Evolutionary conservation across 2,113 vertebrate species (phyloP), one percentile per base, ranked within the genome.

Genomic region (Gallinago media): DNA sequence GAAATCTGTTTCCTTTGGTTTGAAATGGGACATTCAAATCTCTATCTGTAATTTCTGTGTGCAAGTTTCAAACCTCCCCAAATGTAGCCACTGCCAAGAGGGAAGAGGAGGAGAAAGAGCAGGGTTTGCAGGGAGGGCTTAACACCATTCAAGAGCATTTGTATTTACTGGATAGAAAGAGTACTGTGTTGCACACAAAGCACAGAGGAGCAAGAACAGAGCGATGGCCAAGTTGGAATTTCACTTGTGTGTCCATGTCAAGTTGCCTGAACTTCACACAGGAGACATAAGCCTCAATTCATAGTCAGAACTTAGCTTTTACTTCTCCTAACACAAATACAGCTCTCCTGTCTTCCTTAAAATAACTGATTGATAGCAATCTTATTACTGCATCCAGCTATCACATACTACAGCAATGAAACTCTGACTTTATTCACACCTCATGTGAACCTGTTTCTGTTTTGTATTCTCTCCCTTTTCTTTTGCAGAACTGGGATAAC

Each of bases 201-300:
- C 31, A 56, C 6, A 72, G 32, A 11, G 14, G 21, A 70, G 15
- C 12, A 18, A 54, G 50, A 73, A 31, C 2, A 11, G 9, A 16
- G 6, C 15, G 31, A 75, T 11, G 11, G 27, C 27, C 58, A 80
- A 29, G 31, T 3, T 62, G 73, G 54, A 83, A 70, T 83, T 72
- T 62, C 25, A 54, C 11, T 59, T 32, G 2, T 25, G 19, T 65
- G 29, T 23, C 32, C 36, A 23, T 31, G 17, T 12, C 67, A 66
- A 0, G 0, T 34, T 17, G 66, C 32, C 25, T 1, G 2, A 0
- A 63, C 27, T 10, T 63, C 40, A 34, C 10, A 7, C 13, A 29
- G 31, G 36, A 85, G 40, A 56, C 3, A 15, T 31, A 67, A 71
- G 8, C 9, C 12, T 84, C 38, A 52, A 36, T 81, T 89, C 50